Evolutionary conservation across 1,140 invertebrate genomes (phyloP).

Genomic region (Drosophila kanapiae): DNA sequence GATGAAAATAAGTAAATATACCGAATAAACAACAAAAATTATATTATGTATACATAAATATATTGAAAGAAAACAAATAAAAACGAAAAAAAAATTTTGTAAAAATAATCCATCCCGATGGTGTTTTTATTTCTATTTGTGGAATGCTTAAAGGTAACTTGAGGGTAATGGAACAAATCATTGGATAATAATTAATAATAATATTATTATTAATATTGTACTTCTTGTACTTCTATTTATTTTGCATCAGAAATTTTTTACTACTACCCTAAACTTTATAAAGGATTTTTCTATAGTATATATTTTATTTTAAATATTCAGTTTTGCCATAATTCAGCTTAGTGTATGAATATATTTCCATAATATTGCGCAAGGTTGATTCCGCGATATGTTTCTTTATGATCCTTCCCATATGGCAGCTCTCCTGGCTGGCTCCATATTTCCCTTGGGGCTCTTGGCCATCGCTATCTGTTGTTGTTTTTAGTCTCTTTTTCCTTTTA

Average conservation of each 20-base stretch:
- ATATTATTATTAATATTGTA: too few relatives aligned
- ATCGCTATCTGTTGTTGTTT: slow-evolving; percentile 39
- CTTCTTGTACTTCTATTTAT: too few relatives aligned
- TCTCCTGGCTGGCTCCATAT: slow-evolving; percentile 18
- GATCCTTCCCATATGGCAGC: slow-evolving; percentile 19
- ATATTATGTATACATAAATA: slow-evolving; percentile 85
- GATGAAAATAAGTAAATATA: slow-evolving; percentile 77
- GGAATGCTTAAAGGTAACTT: background rate
- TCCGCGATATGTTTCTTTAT: slow-evolving; percentile 30
- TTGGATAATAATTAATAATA: background rate
- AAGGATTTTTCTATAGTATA: background rate
- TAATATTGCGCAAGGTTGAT: slow-evolving; percentile 8
- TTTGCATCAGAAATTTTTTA: too few relatives aligned
- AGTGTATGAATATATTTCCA: slow-evolving; percentile 4
- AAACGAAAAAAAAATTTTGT: slow-evolving; percentile 84
- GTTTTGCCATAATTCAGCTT: background rate
- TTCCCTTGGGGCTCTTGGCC: slow-evolving; percentile 35
- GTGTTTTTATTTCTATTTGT: slow-evolving; percentile 15
- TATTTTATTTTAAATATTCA: background rate
- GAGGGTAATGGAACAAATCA: background rate
- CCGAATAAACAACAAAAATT: slow-evolving; percentile 76
- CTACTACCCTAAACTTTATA: too few relatives aligned
- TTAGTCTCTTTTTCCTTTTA: slow-evolving; percentile 5
- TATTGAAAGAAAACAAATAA: slow-evolving; percentile 85
- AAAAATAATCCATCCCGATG: slow-evolving; percentile 56